A percentile compares a stretch with the other conserved stretches of the same genome.
These are phyloP conservation scores for Melanocharis versteri DNA, from an alignment of 2,113 vertebrate genomes.

Conservation along the genomic window DNA sequence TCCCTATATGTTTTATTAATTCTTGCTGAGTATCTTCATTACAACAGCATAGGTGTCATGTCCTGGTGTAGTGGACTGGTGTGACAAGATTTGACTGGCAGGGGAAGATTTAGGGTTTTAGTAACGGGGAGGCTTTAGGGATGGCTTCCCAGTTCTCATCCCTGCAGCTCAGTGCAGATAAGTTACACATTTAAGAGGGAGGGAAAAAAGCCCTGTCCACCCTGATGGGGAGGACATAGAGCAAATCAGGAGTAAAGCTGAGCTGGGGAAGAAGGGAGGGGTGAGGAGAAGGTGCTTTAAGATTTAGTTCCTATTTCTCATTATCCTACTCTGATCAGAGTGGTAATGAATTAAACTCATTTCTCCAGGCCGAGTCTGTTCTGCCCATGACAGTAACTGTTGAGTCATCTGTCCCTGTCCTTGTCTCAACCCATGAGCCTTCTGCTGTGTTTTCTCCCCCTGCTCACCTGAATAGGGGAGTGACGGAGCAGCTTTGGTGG, in stretches of 20 bases:
- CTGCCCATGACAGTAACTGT: not conserved
- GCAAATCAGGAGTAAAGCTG: not conserved
- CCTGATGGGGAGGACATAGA: not conserved
- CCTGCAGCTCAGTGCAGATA: not conserved
- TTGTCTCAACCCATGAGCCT: not conserved
- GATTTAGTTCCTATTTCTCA: not conserved
- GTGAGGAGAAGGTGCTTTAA: not conserved
- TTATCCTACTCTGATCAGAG: not conserved
- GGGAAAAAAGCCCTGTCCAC: not conserved
- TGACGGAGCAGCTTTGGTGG: not conserved
- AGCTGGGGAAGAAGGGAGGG: not conserved
- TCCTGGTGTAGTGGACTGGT: not conserved
- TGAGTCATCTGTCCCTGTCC: not conserved
- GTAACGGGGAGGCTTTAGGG: not conserved
- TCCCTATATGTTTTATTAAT: not conserved
- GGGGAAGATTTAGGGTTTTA: not conserved
- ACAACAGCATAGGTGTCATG: not conserved
- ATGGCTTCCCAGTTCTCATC: not conserved
- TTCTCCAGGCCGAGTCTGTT: not conserved
- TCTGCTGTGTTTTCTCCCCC: not conserved
- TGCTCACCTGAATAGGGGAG: not conserved
- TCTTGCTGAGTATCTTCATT: not conserved
- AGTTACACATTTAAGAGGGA: not conserved
- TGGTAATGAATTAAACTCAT: not conserved
- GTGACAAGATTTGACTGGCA: too few species aligned